Base-by-base conservation (phyloP, 64 coral and sea anemone species). In the Hydrozoanthus tunicans region DNA sequence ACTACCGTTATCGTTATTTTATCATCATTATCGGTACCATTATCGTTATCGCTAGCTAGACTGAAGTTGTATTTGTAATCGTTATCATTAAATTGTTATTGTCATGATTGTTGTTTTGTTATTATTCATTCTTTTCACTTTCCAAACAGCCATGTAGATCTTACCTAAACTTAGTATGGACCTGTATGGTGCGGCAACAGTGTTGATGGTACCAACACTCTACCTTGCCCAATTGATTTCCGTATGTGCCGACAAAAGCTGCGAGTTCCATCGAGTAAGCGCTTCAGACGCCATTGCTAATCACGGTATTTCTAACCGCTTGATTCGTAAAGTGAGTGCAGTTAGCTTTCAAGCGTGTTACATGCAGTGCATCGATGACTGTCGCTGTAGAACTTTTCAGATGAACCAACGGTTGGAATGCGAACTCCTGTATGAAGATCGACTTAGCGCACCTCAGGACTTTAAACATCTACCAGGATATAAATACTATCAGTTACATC, bases 371-470 rank as follows among this genome's bases (percentile, higher is more conserved):
- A 25, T 5, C 32, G 15, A 26, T 9, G 14, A 73, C 17, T 73
- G 70, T 25, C n/a, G 70, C 23, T 73, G 70, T 26, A 4, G 15
- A 7, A 6, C 70, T 25, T 73, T 73, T 24, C 70, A 73, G 23
- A 17, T 58, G 77, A 58, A 79, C 56, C 53, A 24, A 1, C 11
- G 58, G 5, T 58, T 17, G 23, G n/a, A 59, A 7, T 79, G 77
- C 55, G 77, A 79, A 20, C 55, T 79, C 53, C 51, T 79, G 7
- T 24, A 59, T 24, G 77, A 79, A 79, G 77, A 79, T 52, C 15
- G 54, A 79, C 53, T 20, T 15, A 79, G 53, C 56, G 77, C 77
- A 5, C 77, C 77, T 14, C 77, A 58, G 51, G 77, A 79, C 54
- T 79, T 79, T n/a, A 79, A 79, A 20, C 53, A 15, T 8, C 17